phyloP scores from a whole-genome alignment of 2,113 vertebrate species.

The Plecturocebus donacophilus region DNA sequence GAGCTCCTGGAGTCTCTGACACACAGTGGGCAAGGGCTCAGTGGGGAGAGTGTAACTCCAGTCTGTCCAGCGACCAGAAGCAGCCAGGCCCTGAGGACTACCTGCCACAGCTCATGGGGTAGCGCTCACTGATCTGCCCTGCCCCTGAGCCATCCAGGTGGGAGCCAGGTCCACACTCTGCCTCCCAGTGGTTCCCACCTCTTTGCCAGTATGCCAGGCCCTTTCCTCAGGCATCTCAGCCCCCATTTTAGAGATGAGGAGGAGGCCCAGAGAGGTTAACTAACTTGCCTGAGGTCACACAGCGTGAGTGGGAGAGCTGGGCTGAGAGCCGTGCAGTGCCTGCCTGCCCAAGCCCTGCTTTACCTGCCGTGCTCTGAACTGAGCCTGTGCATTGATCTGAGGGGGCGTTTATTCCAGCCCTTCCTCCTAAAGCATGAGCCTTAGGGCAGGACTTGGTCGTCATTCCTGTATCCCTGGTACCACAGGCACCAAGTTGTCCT shows the following conservation, averaged over 20 bases:
- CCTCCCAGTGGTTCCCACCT: background rate
- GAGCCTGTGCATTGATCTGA: background rate
- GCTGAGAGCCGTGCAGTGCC: background rate
- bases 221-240: background rate
- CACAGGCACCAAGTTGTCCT: background rate
- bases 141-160: background rate
- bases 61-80: background rate
- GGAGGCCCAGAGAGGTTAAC: background rate
- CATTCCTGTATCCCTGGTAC: background rate
- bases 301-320: background rate
- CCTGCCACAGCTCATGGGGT: background rate
- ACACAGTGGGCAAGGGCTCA: accelerated
- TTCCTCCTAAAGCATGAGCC: background rate
- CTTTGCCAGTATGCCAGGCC: background rate
- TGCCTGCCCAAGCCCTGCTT: accelerated
- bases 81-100: background rate
- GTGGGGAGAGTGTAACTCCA: too few relatives aligned
- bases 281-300: background rate
- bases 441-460: background rate
- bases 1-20: background rate
- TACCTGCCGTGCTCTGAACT: background rate
- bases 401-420: background rate
- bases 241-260: background rate
- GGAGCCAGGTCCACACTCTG: background rate
- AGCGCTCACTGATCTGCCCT: background rate